These are phyloP conservation scores for Drosophila gaucha DNA, from an alignment of 2,888 invertebrate species.

Conservation along the genomic window DNA sequence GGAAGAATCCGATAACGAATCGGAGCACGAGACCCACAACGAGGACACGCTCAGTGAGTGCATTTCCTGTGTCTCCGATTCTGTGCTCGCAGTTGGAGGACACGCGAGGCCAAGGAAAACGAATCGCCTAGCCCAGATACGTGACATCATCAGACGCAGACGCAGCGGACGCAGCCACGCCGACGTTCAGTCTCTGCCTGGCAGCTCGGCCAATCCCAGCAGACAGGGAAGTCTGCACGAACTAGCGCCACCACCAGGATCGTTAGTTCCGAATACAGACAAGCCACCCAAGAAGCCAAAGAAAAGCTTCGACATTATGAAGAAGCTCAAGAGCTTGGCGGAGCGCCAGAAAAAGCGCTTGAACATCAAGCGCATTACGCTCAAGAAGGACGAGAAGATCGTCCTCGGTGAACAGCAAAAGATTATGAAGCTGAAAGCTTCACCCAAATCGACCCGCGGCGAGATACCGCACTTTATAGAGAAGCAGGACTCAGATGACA, in stretches of 20 bases:
- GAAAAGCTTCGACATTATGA: slow-evolving; percentile 87
- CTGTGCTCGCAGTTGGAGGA: slow-evolving; percentile 80
- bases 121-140: slow-evolving; percentile 79
- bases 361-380: slow-evolving; percentile 82
- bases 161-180: slow-evolving; percentile 78
- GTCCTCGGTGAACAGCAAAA: slow-evolving; percentile 85
- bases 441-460: slow-evolving; percentile 87
- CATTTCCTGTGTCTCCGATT: slow-evolving; percentile 83
- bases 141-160: slow-evolving; percentile 86
- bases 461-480: slow-evolving; percentile 85
- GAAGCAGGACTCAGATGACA: slow-evolving; percentile 85
- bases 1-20: slow-evolving; percentile 49
- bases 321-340: slow-evolving; percentile 88
- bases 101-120: slow-evolving; percentile 79
- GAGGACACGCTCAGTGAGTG: slow-evolving; percentile 82
- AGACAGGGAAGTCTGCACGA: slow-evolving; percentile 77
- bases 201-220: slow-evolving; percentile 76
- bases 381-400: slow-evolving; percentile 85
- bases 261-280: slow-evolving; percentile 55
- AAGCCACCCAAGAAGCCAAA: slow-evolving; percentile 60
- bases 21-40: slow-evolving; percentile 65
- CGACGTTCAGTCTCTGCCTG: slow-evolving; percentile 83
- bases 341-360: slow-evolving; percentile 87
- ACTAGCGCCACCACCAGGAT: slow-evolving; percentile 74
- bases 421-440: slow-evolving; percentile 87